A percentile compares a stretch with the other conserved stretches of the same genome.
These are phyloP conservation scores for Chrysogorgia sp. DNA, from an alignment of 92 coral and sea anemone genomes.

Conservation along the genomic window DNA sequence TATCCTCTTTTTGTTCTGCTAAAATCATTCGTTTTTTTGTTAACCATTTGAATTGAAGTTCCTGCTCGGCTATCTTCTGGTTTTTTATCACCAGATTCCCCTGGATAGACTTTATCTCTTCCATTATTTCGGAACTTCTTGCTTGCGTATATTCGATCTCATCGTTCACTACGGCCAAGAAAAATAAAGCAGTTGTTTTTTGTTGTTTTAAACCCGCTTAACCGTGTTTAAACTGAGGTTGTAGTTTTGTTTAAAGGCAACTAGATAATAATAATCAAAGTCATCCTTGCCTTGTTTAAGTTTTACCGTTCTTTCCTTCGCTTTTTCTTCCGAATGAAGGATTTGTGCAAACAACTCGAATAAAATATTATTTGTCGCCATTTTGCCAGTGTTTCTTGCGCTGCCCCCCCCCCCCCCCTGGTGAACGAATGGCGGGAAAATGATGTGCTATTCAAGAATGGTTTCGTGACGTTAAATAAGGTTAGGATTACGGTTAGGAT, in stretches of 20 bases:
- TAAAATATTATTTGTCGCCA: slow-evolving; percentile 62
- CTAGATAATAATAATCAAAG: too few species aligned
- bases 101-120: slow-evolving; percentile 79
- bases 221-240: not conserved
- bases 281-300: slow-evolving; percentile 72
- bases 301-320: slow-evolving; percentile 76
- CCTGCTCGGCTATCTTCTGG: slow-evolving; percentile 86
- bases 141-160: slow-evolving; percentile 70
- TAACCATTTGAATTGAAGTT: slow-evolving; percentile 82
- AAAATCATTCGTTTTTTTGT: slow-evolving; percentile 63
- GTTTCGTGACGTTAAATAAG: too few species aligned
- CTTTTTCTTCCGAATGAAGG: slow-evolving; percentile 89
- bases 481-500: too few species aligned
- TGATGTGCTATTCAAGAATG: too few species aligned
- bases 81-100: slow-evolving; percentile 75
- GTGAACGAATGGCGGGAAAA: too few species aligned
- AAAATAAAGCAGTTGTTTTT: not conserved
- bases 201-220: not conserved
- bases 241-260: not conserved
- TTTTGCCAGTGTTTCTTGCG: too few species aligned
- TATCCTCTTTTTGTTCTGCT: slow-evolving; percentile 53
- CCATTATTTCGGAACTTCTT: slow-evolving; percentile 70
- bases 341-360: slow-evolving; percentile 88
- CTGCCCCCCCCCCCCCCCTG: too few species aligned
- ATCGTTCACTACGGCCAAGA: slow-evolving; percentile 62